Base-by-base conservation (phyloP, 2,113 vertebrate genomes). In the Corynorhinus townsendii region DNA sequence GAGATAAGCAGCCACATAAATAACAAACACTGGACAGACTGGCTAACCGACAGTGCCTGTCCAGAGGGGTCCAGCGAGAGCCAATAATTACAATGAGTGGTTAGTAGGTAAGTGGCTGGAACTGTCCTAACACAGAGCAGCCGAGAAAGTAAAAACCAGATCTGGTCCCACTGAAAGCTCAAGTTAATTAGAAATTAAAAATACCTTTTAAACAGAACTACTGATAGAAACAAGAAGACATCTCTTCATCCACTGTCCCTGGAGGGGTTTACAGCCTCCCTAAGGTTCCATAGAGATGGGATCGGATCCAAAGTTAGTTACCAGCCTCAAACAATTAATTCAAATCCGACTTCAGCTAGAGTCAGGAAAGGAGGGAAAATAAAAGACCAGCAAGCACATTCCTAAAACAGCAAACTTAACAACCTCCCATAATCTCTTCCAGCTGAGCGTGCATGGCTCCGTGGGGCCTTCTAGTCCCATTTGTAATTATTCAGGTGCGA, bases 121-220 rank as follows among this genome's bases (percentile, higher is more conserved):
- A 80, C 6, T 64, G 64, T 71, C 89, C 93, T 73, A 49, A 83
- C 35, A 45, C 26, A 40, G 47, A 38, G 9, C 22, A 86, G 33
- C 93, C 28, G 16, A 77, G 91, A 96, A 93, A 75, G 77, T 77
- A 49, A 98, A 89, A 96, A 86, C 90, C 87, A 92, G 79, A 68
- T 90, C 84, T 92, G 90, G 96, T 97, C 96, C 96, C 94, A 79
- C 68, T 83, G 35, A 59, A 92, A 97, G 81, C 92, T 97, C 79
- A 95, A 97, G 93, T 83, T 96, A 96, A 91, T 93, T 49, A 80
- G 94, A 95, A 84, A 95, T 95, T 95, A 86, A 95, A 97, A 97
- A 97, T 94, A 93, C 49, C 86, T 90, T 88, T 83, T 66, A 97
- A 98, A 97, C 56, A 96, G 76, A 9, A 0, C 83, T 96, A 82